Base-by-base conservation (phyloP, 2,113 vertebrate genomes). In the Strix aluco region DNA sequence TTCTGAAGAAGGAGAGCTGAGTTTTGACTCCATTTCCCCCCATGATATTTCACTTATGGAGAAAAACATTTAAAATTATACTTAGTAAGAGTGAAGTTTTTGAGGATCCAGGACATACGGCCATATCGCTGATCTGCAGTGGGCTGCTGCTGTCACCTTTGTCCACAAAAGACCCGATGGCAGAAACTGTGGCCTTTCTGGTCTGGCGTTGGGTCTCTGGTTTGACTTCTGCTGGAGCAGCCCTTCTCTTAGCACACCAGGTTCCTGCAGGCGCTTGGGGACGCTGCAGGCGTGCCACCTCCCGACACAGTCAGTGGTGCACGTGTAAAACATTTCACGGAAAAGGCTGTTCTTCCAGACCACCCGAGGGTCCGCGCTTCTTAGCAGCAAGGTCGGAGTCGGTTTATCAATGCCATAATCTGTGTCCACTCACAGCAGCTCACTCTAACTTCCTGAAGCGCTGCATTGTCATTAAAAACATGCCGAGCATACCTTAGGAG, bases 281-380 rank as follows among this genome's bases (percentile, higher is more conserved):
- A 44, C 0, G 1, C 9, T 47, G 26, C 22, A 47, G 54, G 11
- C 29, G 6, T 8, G 9, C 32, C 44, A 21, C 21, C 20, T 63
- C 10, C 51, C 36, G 63, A 20, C 22, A 10, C 21, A 19, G 11
- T 26, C 51, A 66, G n/a, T 1, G 1, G 27, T 25, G 67, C n/a
- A 25, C 2, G 13, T 27, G 46, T 58, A 44, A 74, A 81, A 63
- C 1, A 14, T 40, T 40, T n/a, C 38, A 20, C 8, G 63, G 30
- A 40, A 71, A 58, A 0, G 5, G 6, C 32, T 88, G 16, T 3
- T 82, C 30, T 29, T 71, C 14, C 6, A 1, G 21, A 61, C 36
- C 22, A 18, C 29, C 3, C 1, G 4, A 11, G 10, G 20, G 34
- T 42, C 57, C 2, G 1, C 0, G 2, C 29, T 46, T 90, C 20